Evolutionary conservation across 2,888 invertebrate genomes (phyloP).

Genomic region (Nymphalis polychloros): DNA sequence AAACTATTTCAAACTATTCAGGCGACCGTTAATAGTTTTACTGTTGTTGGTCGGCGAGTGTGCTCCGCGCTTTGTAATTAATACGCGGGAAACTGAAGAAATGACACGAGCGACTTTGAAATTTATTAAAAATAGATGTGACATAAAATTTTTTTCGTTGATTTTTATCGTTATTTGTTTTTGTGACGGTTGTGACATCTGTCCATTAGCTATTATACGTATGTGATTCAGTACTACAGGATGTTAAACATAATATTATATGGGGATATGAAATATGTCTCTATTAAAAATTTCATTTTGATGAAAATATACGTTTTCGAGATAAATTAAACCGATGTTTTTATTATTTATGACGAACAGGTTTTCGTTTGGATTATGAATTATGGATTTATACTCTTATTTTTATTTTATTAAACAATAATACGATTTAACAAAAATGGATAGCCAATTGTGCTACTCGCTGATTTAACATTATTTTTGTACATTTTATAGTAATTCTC

Average conservation of each 20-base stretch:
- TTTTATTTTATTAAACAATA: no score
- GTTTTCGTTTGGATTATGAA: conserved; percentile 4
- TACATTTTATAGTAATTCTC: neutral
- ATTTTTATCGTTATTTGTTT: conserved; percentile 42
- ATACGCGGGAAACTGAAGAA: conserved; percentile 49
- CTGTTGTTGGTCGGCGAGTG: conserved; percentile 55
- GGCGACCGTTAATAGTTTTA: conserved; percentile 73
- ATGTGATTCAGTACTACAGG: conserved; percentile 38
- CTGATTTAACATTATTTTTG: neutral
- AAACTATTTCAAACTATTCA: conserved; percentile 73
- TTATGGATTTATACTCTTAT: neutral
- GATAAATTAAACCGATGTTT: conserved; percentile 5
- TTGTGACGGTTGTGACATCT: conserved; percentile 41
- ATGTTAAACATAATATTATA: conserved; percentile 32
- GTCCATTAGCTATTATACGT: conserved; percentile 41
- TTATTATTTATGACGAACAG: neutral
- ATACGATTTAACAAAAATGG: no score
- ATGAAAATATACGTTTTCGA: conserved; percentile 15
- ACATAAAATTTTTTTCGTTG: conserved; percentile 40
- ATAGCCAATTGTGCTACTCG: no score
- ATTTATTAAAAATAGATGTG: conserved; percentile 49
- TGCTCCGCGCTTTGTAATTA: conserved; percentile 55
- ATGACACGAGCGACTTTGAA: conserved; percentile 52
- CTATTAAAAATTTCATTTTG: conserved; percentile 16
- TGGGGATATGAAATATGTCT: conserved; percentile 20